A percentile compares a stretch with the other conserved stretches of the same genome.
These are phyloP conservation scores for Parazoanthus atlanticus DNA, from an alignment of 92 coral and sea anemone genomes.

Conservation along the genomic window DNA sequence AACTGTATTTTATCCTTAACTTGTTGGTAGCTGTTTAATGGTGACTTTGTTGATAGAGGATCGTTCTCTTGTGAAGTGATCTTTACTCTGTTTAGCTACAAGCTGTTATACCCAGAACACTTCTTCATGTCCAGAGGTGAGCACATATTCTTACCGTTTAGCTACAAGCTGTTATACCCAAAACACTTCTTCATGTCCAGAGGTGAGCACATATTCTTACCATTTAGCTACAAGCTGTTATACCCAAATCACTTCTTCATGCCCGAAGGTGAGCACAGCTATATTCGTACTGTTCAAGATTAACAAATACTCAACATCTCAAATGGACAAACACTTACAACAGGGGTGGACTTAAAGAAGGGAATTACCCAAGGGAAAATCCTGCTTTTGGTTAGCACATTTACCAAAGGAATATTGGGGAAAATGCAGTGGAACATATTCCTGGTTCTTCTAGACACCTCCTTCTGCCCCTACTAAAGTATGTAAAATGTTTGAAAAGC, in stretches of 20 bases:
- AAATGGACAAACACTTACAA: background rate
- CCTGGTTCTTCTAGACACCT: background rate
- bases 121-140: conserved; percentile 98
- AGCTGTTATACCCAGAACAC: conserved; percentile 91
- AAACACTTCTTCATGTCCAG: conserved; percentile 95
- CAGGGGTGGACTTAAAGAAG: background rate
- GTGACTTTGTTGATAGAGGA: conserved; percentile 99
- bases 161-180: conserved; percentile 93
- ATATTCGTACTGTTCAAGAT: background rate
- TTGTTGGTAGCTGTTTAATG: conserved; percentile 87
- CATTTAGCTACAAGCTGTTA: conserved; percentile 76
- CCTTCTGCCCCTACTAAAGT: background rate
- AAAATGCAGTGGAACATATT: background rate
- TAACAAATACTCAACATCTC: background rate
- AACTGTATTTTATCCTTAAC: conserved; percentile 45
- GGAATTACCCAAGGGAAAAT: background rate
- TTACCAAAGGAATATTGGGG: no score
- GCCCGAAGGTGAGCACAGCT: conserved; percentile 77
- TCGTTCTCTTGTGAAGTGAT: conserved; percentile 99
- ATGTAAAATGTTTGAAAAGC: background rate
- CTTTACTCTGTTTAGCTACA: conserved; percentile 94
- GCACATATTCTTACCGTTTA: conserved; percentile 1
- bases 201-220: conserved; percentile 56
- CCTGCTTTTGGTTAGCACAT: background rate
- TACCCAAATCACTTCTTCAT: conserved; percentile 93